Conservation (phyloP, 35 echinoderm and acorn worm genomes). For the Apostichopus californicus region DNA sequence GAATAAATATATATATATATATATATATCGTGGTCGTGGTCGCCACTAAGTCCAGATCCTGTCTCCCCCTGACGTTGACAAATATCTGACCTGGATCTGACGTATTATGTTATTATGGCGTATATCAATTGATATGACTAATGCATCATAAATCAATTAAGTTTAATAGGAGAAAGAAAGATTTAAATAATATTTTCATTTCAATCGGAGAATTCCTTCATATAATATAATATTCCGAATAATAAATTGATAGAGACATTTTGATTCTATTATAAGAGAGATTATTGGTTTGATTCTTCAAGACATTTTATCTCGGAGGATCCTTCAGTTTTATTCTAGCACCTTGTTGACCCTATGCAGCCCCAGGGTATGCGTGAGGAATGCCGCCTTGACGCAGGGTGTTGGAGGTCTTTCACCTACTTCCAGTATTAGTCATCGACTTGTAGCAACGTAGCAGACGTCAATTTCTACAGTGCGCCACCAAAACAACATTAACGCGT, state of each 20-base stretch:
- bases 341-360: slow-evolving; percentile 12
- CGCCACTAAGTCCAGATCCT: no score
- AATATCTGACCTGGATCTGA: no score
- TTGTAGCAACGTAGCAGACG: not conserved
- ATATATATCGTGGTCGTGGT: no score
- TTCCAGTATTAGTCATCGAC: slow-evolving; percentile 15
- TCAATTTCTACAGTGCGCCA: not conserved
- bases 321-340: not conserved
- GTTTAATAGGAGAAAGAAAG: not conserved
- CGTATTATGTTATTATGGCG: no score
- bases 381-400: slow-evolving; percentile 14
- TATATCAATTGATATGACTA: not conserved
- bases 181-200: slow-evolving; percentile 7
- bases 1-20: no score
- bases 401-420: slow-evolving; percentile 33
- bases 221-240: not conserved
- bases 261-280: slow-evolving; percentile 26
- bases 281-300: slow-evolving; percentile 35
- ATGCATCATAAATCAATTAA: slow-evolving; percentile 14
- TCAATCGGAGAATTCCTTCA: not conserved
- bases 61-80: no score
- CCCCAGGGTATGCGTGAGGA: slow-evolving; percentile 37
- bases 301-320: slow-evolving; percentile 13
- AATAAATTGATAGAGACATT: slow-evolving; percentile 44
- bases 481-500: no score